A percentile compares a stretch with the other conserved stretches of the same genome.
phyloP scores from a whole-genome alignment of 2,797 vertebrate species.

The Karalla daura region DNA sequence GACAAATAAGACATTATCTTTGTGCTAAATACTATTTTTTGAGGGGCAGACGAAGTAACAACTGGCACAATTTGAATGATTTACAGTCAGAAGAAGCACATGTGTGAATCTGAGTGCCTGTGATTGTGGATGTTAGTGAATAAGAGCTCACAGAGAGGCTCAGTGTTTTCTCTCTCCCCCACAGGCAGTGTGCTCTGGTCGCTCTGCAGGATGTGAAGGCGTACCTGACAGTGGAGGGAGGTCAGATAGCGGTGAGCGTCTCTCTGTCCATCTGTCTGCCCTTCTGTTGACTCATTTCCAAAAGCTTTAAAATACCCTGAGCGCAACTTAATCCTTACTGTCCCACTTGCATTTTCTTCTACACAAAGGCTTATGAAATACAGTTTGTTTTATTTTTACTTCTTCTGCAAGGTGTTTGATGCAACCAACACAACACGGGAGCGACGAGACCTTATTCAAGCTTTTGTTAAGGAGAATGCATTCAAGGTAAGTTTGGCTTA shows the following conservation, averaged over 20 bases:
- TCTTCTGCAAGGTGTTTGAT: conserved; percentile 90
- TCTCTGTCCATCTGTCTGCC: background rate
- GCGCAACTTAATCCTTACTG: conserved; percentile 25
- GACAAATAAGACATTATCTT: too few relatives aligned
- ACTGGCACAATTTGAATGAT: too few relatives aligned
- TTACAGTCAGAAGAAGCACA: background rate
- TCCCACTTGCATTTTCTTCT: conserved; percentile 4
- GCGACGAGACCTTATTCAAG: conserved; percentile 92
- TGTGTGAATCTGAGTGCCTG: background rate
- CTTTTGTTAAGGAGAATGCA: conserved; percentile 90
- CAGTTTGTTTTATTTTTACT: background rate
- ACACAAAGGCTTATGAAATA: background rate
- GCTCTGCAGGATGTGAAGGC: conserved; percentile 93
- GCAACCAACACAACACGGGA: conserved; percentile 98
- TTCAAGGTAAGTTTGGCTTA: conserved; percentile 86
- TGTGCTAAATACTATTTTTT: too few relatives aligned
- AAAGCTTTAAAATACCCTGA: conserved; percentile 8
- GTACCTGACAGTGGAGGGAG: conserved; percentile 90
- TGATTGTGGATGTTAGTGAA: background rate
- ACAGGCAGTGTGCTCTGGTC: conserved; percentile 93
- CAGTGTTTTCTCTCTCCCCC: background rate
- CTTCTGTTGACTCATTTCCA: conserved; percentile 17
- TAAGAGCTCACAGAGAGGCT: background rate
- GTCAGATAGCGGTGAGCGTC: conserved; percentile 93
- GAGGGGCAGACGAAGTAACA: too few relatives aligned